Percentiles rank a stretch among this genome's conserved stretches.
Evolutionary conservation across 1,140 invertebrate genomes (phyloP).

Genomic region (Papilio helenus): DNA sequence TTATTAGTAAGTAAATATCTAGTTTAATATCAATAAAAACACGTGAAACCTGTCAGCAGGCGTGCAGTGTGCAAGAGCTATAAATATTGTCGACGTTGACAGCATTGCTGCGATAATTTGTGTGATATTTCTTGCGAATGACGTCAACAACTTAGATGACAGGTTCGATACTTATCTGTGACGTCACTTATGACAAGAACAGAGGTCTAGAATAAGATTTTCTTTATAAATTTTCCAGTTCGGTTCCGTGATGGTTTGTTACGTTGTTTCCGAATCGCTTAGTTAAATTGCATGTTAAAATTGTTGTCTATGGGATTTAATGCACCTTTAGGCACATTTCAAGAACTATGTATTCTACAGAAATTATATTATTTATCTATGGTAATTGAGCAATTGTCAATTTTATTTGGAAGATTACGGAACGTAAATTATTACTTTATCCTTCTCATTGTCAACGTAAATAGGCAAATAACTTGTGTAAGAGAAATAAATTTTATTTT

Average conservation of each 20-base stretch:
- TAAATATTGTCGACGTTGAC: background rate
- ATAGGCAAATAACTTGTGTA: background rate
- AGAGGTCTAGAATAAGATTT: too few relatives aligned
- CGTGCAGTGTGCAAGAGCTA: background rate
- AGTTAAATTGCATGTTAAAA: too few relatives aligned
- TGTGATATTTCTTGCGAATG: slow-evolving; percentile 2
- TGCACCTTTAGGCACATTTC: too few relatives aligned
- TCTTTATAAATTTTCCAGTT: too few relatives aligned
- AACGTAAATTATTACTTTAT: background rate
- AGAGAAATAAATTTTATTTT: slow-evolving; percentile 20
- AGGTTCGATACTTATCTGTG: background rate
- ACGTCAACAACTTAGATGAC: slow-evolving; percentile 12
- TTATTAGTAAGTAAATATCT: background rate
- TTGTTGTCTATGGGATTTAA: too few relatives aligned
- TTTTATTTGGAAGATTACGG: background rate
- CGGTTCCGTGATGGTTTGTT: too few relatives aligned
- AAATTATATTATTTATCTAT: background rate
- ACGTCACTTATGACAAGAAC: too few relatives aligned
- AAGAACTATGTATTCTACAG: background rate
- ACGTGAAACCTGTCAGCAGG: background rate
- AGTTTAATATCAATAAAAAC: background rate
- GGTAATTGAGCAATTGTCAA: background rate
- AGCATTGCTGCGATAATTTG: background rate
- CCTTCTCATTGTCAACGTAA: background rate
- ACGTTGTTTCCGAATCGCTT: background rate